Conservation (phyloP, 2,113 vertebrate genomes). For the Lophochroa leadbeateri region DNA sequence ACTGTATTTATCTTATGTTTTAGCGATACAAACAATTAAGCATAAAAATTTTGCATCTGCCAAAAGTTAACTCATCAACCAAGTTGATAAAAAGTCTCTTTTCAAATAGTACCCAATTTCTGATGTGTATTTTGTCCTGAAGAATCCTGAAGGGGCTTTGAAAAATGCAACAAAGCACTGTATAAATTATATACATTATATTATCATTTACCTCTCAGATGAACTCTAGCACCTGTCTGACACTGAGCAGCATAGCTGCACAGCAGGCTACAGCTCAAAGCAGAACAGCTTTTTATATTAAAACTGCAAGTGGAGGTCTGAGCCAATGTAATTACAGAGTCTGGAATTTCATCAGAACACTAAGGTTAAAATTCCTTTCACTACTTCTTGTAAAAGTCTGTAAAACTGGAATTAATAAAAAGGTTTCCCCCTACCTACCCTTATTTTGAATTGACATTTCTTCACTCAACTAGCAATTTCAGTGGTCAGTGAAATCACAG, state of each 20-base stretch:
- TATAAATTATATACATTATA: not conserved
- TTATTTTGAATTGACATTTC: not conserved
- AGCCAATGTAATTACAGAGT: not conserved
- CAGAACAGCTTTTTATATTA: not conserved
- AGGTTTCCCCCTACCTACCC: not conserved
- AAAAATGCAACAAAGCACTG: not conserved
- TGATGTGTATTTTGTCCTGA: not conserved
- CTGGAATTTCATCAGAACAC: not conserved
- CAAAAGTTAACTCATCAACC: not conserved
- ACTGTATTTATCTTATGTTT: not conserved
- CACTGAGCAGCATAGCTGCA: not conserved
- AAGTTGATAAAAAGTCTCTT: not conserved
- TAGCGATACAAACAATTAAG: not conserved
- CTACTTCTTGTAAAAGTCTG: not conserved
- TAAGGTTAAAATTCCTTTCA: not conserved
- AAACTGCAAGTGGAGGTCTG: not conserved
- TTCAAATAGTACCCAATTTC: not conserved
- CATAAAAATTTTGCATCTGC: not conserved
- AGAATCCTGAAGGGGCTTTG: not conserved
- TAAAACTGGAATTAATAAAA: not conserved
- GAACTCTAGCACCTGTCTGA: not conserved
- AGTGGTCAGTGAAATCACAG: not conserved
- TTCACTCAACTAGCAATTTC: not conserved
- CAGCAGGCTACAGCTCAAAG: conserved; percentile 1
- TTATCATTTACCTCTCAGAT: not conserved